Conservation (phyloP, 2,888 invertebrate genomes). For the Mimachlamys varia region DNA sequence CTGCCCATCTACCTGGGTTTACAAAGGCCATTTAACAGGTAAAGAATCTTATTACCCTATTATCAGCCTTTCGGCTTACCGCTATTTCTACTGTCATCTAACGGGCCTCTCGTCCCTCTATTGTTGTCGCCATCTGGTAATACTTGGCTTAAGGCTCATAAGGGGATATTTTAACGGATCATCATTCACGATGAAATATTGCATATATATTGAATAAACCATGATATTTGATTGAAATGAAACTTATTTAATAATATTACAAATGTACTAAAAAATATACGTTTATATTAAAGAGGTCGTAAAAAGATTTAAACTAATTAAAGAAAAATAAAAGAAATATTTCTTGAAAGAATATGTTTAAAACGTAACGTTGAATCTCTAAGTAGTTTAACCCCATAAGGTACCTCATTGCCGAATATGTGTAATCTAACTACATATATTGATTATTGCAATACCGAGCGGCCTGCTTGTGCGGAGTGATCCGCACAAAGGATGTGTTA, state of each 20-base stretch:
- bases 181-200: neutral
- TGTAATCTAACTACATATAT: slow-evolving; percentile 32
- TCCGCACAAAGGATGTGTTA: neutral
- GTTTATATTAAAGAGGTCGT: neutral
- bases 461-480: slow-evolving; percentile 10
- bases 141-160: neutral
- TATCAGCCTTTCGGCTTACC: slow-evolving; percentile 31
- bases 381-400: neutral
- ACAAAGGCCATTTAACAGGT: slow-evolving; percentile 36
- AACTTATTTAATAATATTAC: neutral
- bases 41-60: slow-evolving; percentile 8
- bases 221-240: neutral
- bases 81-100: slow-evolving; percentile 31
- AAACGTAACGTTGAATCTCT: neutral
- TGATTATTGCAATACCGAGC: slow-evolving; percentile 23
- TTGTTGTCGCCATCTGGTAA: slow-evolving; percentile 27
- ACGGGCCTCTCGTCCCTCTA: slow-evolving; percentile 7
- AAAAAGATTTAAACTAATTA: neutral
- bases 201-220: neutral
- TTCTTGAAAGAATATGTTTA: neutral
- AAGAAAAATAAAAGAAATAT: neutral
- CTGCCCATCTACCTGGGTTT: slow-evolving; percentile 26
- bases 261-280: neutral
- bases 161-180: slow-evolving; percentile 23
- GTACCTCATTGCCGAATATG: slow-evolving; percentile 6